Evolutionary conservation across 2,113 vertebrate genomes (phyloP).

Genomic region (Brachyistius frenatus): DNA sequence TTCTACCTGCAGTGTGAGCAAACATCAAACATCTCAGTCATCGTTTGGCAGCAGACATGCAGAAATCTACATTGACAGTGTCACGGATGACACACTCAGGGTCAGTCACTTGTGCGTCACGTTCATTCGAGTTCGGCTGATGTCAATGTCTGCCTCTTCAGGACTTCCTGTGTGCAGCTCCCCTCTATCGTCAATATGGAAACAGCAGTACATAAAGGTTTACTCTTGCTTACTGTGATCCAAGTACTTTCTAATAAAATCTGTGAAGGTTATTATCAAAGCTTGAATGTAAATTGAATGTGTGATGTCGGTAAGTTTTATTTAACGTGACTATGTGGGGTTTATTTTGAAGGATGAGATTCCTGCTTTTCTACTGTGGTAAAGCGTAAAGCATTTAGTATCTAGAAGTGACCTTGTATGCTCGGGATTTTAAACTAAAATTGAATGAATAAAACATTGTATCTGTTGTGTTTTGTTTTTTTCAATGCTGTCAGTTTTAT

Average conservation of each 20-base stretch:
- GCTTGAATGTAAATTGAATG: not conserved
- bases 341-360: too few relatives aligned
- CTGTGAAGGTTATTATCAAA: not conserved
- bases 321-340: not conserved
- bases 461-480: not conserved
- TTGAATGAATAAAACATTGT: not conserved
- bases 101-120: constrained; percentile 27
- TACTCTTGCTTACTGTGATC: not conserved
- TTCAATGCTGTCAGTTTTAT: constrained; percentile 23
- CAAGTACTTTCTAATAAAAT: not conserved
- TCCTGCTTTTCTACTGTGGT: too few relatives aligned
- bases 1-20: constrained; percentile 1
- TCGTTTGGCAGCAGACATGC: not conserved
- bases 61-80: not conserved
- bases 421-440: not conserved
- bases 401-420: not conserved
- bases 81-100: not conserved
- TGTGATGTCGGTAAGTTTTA: not conserved
- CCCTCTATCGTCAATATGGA: not conserved
- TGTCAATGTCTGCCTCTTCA: constrained; percentile 13
- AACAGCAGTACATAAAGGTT: not conserved
- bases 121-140: not conserved
- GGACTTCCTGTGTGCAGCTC: not conserved
- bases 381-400: not conserved
- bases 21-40: not conserved